Conservation (phyloP, 2,888 invertebrate genomes). For the Microctonus hyperodae region DNA sequence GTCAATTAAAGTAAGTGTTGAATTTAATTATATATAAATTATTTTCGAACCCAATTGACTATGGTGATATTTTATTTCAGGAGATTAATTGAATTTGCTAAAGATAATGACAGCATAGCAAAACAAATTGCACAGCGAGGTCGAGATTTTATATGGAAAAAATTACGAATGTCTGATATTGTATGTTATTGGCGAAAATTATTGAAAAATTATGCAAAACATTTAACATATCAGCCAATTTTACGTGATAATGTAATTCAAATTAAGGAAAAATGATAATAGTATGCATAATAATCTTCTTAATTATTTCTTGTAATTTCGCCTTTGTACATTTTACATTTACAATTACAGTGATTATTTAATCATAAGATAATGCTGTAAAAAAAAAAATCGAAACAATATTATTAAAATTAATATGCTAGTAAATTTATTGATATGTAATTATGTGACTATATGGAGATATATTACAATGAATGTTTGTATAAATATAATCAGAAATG, state of each 20-base stretch:
- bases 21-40: conserved; percentile 7
- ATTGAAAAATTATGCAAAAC: conserved; percentile 75
- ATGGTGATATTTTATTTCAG: conserved; percentile 55
- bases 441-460: conserved; percentile 34
- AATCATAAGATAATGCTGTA: background rate
- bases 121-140: conserved; percentile 84
- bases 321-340: conserved; percentile 1
- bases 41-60: background rate
- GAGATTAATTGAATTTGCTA: conserved; percentile 77
- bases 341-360: background rate
- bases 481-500: conserved; percentile 30
- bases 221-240: conserved; percentile 73
- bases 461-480: conserved; percentile 45
- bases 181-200: conserved; percentile 87
- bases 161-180: conserved; percentile 82
- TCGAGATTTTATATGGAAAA: conserved; percentile 81
- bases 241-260: conserved; percentile 69
- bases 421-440: conserved; percentile 33
- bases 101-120: conserved; percentile 76
- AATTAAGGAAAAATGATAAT: conserved; percentile 53
- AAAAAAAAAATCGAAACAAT: conserved; percentile 4
- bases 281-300: background rate
- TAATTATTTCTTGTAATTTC: conserved; percentile 2
- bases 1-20: conserved; percentile 70
- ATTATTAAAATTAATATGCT: conserved; percentile 14